phyloP scores from a whole-genome alignment of 2,797 vertebrate genomes.

The Liparis tanakae region DNA sequence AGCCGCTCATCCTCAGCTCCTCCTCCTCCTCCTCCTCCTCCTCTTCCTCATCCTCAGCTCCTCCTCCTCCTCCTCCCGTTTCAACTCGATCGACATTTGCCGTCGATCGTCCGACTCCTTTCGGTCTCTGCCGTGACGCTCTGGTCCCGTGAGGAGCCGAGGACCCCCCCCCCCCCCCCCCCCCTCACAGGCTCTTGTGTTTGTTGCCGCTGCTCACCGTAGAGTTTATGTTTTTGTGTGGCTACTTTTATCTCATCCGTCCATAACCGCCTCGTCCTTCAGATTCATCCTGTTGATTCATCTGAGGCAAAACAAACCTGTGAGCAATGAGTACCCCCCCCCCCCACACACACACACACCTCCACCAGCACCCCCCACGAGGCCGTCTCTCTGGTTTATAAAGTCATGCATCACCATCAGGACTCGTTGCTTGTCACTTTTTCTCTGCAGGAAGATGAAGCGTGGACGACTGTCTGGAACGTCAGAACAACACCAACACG shows the following conservation, averaged over 20 bases:
- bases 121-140: slow-evolving; percentile 53
- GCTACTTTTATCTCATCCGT: slow-evolving; percentile 44
- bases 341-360: no score
- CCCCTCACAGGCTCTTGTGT: slow-evolving; percentile 52
- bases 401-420: slow-evolving; percentile 59
- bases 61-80: slow-evolving; percentile 45
- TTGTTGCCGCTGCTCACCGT: slow-evolving; percentile 45
- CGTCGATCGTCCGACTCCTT: slow-evolving; percentile 35
- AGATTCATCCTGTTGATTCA: slow-evolving; percentile 43
- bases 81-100: slow-evolving; percentile 13
- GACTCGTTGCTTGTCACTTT: slow-evolving; percentile 68
- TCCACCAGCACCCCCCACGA: no score
- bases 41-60: slow-evolving; percentile 39
- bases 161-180: slow-evolving; percentile 66
- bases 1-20: slow-evolving; percentile 47
- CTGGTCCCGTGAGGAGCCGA: slow-evolving; percentile 62
- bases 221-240: slow-evolving; percentile 39
- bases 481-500: slow-evolving; percentile 69
- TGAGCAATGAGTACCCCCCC: no score
- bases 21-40: slow-evolving; percentile 51
- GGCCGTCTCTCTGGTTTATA: slow-evolving; percentile 56
- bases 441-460: slow-evolving; percentile 59
- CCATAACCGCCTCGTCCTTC: slow-evolving; percentile 35
- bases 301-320: slow-evolving; percentile 45
- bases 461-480: slow-evolving; percentile 68